Conservation (phyloP, 2,797 vertebrate species). For the Adrianichthys oophorus region DNA sequence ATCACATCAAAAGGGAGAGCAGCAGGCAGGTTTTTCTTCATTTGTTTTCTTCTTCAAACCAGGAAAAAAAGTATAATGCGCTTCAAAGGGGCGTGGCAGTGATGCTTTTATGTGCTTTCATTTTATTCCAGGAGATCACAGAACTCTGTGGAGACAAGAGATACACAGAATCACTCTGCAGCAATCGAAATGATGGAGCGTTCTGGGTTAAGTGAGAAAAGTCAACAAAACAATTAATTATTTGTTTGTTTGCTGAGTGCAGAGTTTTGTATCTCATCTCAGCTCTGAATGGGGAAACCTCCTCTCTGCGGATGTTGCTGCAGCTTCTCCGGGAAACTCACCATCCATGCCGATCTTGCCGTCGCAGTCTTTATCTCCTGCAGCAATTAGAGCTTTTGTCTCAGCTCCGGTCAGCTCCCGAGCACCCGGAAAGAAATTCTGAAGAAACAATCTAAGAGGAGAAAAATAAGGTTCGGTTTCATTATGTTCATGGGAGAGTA, state of each 20-base stretch:
- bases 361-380: constrained; percentile 76
- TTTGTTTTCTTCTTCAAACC: constrained; percentile 38
- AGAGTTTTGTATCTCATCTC: constrained; percentile 29
- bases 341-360: constrained; percentile 76
- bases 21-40: constrained; percentile 39
- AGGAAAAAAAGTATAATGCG: constrained; percentile 10
- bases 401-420: constrained; percentile 70
- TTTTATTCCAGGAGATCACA: constrained; percentile 67
- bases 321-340: constrained; percentile 27
- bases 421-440: constrained; percentile 73
- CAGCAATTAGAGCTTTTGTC: constrained; percentile 70
- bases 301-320: constrained; percentile 6
- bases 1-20: constrained; percentile 47
- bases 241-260: constrained; percentile 5
- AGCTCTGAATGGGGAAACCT: constrained; percentile 55
- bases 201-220: constrained; percentile 10
- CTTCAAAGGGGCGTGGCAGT: constrained; percentile 13
- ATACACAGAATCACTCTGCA: constrained; percentile 13
- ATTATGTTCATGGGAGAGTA: no score
- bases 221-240: constrained; percentile 7
- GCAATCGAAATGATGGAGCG: neutral
- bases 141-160: constrained; percentile 65
- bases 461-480: neutral
- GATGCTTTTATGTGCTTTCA: neutral
- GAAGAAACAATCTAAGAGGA: constrained; percentile 72